phyloP scores from a whole-genome alignment of 2,888 invertebrate genomes.

The Adelphocoris suturalis region DNA sequence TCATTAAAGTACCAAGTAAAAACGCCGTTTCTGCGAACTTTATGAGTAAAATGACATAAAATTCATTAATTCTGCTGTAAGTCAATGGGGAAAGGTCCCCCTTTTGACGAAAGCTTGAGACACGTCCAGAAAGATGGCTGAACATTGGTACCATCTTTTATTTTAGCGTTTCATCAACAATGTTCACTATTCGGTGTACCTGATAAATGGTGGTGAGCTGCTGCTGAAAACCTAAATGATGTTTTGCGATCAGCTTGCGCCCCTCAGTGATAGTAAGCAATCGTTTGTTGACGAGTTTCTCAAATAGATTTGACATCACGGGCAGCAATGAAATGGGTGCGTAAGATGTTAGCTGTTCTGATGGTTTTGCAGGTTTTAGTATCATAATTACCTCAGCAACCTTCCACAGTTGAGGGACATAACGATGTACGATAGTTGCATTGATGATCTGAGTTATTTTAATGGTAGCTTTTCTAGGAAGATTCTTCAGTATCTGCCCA shows the following conservation, averaged over 20 bases:
- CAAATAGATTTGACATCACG: neutral
- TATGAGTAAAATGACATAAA: no score
- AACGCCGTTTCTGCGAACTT: no score
- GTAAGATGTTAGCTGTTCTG: neutral
- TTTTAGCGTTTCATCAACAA: constrained; percentile 13
- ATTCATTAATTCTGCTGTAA: no score
- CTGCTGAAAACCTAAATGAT: neutral
- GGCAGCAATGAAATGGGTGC: neutral
- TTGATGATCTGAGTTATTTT: no score
- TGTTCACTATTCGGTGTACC: constrained; percentile 9
- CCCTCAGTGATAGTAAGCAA: neutral
- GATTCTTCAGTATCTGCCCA: no score
- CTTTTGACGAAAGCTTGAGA: no score
- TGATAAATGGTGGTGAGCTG: neutral
- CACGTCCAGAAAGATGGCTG: no score
- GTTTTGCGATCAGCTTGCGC: neutral
- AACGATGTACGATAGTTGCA: no score
- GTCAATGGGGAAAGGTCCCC: no score
- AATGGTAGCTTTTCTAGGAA: no score
- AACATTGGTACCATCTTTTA: constrained; percentile 17
- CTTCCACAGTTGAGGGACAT: neutral
- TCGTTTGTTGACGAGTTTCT: neutral
- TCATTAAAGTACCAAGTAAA: no score
- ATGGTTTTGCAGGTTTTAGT: neutral
- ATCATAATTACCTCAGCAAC: neutral